Evolutionary conservation across 2,113 vertebrate genomes (phyloP).

Genomic region (Ceyx margarethae): DNA sequence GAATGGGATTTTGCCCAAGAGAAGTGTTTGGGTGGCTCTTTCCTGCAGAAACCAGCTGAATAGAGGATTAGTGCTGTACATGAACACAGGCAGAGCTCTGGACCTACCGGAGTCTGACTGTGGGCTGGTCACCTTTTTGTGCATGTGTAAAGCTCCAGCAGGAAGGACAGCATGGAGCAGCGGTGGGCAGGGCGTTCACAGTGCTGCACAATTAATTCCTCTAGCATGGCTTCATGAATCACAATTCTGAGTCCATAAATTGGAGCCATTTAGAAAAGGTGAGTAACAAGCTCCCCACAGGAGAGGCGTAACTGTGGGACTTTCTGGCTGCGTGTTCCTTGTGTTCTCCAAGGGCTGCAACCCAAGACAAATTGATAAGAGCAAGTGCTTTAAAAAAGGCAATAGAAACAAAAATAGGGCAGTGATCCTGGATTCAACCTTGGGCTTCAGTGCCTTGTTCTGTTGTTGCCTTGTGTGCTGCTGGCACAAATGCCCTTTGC

Average conservation of each 20-base stretch:
- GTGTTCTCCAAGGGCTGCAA: background rate
- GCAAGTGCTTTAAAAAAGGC: background rate
- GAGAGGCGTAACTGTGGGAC: background rate
- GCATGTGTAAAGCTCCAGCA: background rate
- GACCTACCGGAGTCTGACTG: background rate
- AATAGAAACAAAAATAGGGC: fast-evolving
- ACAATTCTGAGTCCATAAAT: background rate
- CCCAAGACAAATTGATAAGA: background rate
- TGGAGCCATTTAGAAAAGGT: background rate
- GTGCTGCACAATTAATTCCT: background rate
- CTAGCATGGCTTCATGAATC: background rate
- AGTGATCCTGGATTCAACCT: background rate
- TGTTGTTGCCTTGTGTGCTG: too few relatives aligned
- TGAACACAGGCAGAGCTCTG: background rate
- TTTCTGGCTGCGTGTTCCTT: background rate
- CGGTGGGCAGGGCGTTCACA: background rate
- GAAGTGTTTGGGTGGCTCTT: background rate
- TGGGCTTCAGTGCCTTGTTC: fast-evolving
- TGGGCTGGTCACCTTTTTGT: background rate
- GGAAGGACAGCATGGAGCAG: background rate
- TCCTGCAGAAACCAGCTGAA: background rate
- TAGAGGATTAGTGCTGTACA: background rate
- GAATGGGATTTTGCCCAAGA: background rate
- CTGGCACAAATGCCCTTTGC: fast-evolving
- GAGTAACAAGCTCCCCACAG: background rate